Percentiles rank a stretch among this genome's conserved stretches.
These are phyloP conservation scores for Gambusia holbrooki DNA, from an alignment of 2,113 vertebrate genomes.

Conservation along the genomic window DNA sequence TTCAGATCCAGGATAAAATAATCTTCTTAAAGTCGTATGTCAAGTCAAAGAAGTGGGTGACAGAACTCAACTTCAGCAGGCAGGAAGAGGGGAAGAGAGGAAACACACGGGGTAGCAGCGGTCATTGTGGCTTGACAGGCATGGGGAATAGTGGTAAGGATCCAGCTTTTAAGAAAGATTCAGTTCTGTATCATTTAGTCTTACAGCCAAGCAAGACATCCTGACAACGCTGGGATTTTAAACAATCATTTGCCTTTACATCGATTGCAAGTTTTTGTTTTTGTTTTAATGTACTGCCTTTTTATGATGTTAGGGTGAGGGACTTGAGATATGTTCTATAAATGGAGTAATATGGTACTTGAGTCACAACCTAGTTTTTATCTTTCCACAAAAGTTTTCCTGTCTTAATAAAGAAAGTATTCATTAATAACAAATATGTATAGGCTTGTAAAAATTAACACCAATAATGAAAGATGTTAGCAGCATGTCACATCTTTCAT, in stretches of 20 bases:
- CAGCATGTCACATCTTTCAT: neutral
- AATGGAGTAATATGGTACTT: neutral
- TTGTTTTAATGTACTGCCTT: no score
- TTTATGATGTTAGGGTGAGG: neutral
- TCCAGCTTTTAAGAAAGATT: slow-evolving; percentile 16
- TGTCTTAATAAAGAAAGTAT: neutral
- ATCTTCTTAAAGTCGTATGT: neutral
- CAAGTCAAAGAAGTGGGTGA: neutral
- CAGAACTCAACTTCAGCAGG: neutral
- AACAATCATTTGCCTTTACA: neutral
- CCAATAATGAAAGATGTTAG: neutral
- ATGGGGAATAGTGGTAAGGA: slow-evolving; percentile 74
- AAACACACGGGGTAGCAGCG: neutral
- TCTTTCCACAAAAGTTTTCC: neutral
- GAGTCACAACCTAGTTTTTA: neutral
- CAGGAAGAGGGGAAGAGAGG: slow-evolving; percentile 12
- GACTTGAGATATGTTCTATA: neutral
- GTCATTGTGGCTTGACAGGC: slow-evolving; percentile 1
- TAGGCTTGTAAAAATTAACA: neutral
- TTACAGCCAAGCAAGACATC: neutral
- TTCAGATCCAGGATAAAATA: slow-evolving; percentile 4
- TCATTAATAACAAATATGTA: neutral
- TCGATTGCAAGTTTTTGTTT: no score
- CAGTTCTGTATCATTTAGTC: neutral
- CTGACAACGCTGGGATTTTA: neutral